Conservation (phyloP, 2,113 vertebrate species). For the Uropsilus gracilis region DNA sequence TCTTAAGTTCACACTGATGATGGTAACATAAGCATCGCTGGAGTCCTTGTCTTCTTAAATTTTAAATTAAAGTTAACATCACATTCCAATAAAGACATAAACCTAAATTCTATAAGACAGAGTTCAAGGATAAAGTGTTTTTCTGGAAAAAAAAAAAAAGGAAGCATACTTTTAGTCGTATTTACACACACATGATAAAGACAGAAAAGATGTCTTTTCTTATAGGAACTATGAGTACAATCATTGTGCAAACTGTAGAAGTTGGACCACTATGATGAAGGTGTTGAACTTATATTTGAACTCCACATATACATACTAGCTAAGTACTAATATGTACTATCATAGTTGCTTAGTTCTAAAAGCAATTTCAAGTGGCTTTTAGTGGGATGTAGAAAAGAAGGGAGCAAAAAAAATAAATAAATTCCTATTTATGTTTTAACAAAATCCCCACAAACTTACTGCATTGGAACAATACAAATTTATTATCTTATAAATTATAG, state of each 20-base stretch:
- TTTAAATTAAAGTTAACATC: slow-evolving; percentile 10
- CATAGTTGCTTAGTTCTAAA: not conserved
- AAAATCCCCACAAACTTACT: not conserved
- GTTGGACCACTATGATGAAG: not conserved
- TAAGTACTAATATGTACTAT: not conserved
- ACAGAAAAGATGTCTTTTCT: not conserved
- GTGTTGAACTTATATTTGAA: not conserved
- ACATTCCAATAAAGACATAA: not conserved
- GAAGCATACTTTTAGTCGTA: not conserved
- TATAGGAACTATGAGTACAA: not conserved
- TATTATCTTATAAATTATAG: not conserved
- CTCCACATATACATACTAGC: not conserved
- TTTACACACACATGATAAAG: not conserved
- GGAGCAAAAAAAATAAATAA: not conserved
- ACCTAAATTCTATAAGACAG: not conserved
- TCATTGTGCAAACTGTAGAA: not conserved
- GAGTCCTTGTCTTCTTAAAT: not conserved
- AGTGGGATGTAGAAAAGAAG: not conserved
- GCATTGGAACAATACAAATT: not conserved
- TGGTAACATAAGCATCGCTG: not conserved
- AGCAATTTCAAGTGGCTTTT: no score
- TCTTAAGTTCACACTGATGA: not conserved
- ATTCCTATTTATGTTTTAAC: not conserved
- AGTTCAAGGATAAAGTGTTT: not conserved
- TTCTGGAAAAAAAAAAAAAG: not conserved